phyloP scores from a whole-genome alignment of 2,113 vertebrate species.

The Heloderma charlesbogerti region DNA sequence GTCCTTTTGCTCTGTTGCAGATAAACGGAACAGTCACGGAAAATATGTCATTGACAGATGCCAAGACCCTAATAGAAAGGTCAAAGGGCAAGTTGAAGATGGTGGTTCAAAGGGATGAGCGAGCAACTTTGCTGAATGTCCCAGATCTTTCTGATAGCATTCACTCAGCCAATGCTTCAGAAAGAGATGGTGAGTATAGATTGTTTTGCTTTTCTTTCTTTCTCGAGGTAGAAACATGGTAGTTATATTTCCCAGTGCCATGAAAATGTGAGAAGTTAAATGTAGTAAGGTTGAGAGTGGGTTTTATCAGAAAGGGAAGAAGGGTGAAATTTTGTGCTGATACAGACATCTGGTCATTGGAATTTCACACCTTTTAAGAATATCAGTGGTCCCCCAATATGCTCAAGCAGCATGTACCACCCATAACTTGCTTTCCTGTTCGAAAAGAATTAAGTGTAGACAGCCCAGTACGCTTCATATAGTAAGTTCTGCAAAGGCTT shows the following conservation, averaged over 20 bases:
- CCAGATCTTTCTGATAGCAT: constrained; percentile 98
- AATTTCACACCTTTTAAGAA: constrained; percentile 25
- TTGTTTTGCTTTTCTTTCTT: neutral
- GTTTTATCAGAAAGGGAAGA: neutral
- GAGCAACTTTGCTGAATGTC: constrained; percentile 94
- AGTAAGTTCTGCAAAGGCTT: constrained; percentile 54
- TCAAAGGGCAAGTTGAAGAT: constrained; percentile 99
- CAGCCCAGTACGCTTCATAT: constrained; percentile 45
- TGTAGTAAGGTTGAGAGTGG: neutral
- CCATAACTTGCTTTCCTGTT: neutral
- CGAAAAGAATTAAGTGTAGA: constrained; percentile 35
- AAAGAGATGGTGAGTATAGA: constrained; percentile 91
- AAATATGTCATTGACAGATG: constrained; percentile 98
- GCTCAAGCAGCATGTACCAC: neutral
- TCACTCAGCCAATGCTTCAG: constrained; percentile 96
- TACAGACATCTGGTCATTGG: constrained; percentile 9
- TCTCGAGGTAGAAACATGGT: neutral
- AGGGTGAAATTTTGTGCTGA: neutral
- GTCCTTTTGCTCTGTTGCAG: constrained; percentile 75
- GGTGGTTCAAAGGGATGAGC: constrained; percentile 97
- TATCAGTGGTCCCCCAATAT: neutral
- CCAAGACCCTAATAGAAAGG: constrained; percentile 98
- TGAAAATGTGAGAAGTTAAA: neutral
- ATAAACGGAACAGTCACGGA: constrained; percentile 99
- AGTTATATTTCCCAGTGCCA: constrained; percentile 1